Percentiles rank a stretch among this genome's conserved stretches.
Conservation (phyloP, 2,888 invertebrate genomes). For the Drosophila mimetica region DNA sequence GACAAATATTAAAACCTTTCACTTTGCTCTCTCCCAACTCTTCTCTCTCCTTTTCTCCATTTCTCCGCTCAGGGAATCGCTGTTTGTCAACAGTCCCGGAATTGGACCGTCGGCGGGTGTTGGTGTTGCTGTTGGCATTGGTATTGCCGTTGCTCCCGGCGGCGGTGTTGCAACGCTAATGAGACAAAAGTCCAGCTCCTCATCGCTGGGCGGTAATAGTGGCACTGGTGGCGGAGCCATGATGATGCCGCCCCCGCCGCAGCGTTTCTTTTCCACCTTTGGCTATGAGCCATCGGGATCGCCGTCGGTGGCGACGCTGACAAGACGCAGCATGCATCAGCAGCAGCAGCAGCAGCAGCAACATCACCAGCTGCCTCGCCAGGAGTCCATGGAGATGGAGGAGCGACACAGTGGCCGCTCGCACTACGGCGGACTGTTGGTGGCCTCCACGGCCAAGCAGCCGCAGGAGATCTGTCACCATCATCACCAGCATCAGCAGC, state of each 20-base stretch:
- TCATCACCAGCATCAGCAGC: constrained; percentile 83
- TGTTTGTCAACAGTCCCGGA: constrained; percentile 77
- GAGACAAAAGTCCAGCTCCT: constrained; percentile 83
- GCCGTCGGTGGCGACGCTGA: constrained; percentile 60
- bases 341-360: constrained; percentile 54
- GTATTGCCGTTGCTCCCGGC: constrained; percentile 15
- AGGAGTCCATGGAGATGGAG: constrained; percentile 81
- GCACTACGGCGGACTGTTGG: constrained; percentile 66
- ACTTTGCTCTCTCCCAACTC: constrained; percentile 33
- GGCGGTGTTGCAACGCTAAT: constrained; percentile 67
- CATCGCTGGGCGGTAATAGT: constrained; percentile 73
- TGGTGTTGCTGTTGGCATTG: constrained; percentile 22
- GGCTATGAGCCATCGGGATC: constrained; percentile 80
- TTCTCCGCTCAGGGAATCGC: constrained; percentile 79
- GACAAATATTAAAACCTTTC: constrained; percentile 63
- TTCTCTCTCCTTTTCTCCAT: not conserved
- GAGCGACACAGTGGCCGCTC: constrained; percentile 76
- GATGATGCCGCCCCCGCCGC: constrained; percentile 68
- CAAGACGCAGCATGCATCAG: constrained; percentile 72
- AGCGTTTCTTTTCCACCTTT: constrained; percentile 84
- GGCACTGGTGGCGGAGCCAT: constrained; percentile 47
- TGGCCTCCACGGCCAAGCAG: constrained; percentile 55
- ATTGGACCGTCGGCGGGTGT: constrained; percentile 28
- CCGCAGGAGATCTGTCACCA: constrained; percentile 80
- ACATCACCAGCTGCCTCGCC: constrained; percentile 50